These are phyloP conservation scores for Lichenostomus cassidix DNA, from an alignment of 2,113 vertebrate genomes.

Conservation along the genomic window DNA sequence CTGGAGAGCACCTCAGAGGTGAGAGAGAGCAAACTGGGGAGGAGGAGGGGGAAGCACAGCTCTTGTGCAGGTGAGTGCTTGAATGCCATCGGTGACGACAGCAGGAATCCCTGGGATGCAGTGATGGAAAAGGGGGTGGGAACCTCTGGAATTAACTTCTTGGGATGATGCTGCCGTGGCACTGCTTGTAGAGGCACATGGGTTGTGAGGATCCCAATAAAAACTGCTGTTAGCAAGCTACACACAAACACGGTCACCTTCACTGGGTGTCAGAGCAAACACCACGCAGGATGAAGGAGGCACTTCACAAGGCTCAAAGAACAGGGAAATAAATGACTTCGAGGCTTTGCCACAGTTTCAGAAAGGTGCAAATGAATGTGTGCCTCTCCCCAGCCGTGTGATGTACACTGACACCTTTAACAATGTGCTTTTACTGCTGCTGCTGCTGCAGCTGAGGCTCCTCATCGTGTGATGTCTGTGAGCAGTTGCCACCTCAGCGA, in stretches of 20 bases:
- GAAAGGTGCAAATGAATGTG: conserved; percentile 13
- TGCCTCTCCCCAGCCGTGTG: not conserved
- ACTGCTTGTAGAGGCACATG: not conserved
- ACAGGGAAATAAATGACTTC: not conserved
- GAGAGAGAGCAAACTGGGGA: not conserved
- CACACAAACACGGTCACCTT: not conserved
- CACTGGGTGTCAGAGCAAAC: not conserved
- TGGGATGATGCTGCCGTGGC: not conserved
- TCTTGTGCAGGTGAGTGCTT: not conserved
- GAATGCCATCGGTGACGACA: not conserved
- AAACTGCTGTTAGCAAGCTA: not conserved
- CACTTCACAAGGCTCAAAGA: not conserved
- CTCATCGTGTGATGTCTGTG: rapidly evolving
- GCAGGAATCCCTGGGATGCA: not conserved
- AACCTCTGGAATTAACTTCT: not conserved
- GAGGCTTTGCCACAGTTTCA: not conserved
- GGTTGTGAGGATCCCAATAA: not conserved
- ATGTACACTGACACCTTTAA: not conserved
- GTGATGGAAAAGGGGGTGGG: not conserved
- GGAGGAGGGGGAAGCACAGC: not conserved
- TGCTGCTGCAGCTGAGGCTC: not conserved
- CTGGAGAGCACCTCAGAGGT: not conserved
- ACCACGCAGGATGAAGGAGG: rapidly evolving
- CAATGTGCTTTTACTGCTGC: not conserved
- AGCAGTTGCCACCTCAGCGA: not conserved